Base-by-base conservation (phyloP, 2,888 invertebrate genomes). In the Elgonia sp. region DNA sequence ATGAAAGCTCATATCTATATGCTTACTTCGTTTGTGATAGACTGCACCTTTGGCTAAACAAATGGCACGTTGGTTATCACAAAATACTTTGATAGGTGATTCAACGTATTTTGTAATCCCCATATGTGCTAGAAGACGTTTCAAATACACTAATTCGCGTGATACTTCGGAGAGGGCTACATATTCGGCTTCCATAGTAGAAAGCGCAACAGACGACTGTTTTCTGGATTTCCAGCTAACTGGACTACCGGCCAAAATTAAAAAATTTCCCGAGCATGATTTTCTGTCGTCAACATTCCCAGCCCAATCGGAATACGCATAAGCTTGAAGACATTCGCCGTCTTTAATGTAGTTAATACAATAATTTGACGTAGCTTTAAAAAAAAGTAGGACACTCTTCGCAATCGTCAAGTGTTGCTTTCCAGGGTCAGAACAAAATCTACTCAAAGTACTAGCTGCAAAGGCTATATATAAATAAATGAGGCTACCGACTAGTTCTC, bases 401-500 rank as follows among this genome's bases (percentile, higher is more conserved):
- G 46, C 12, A 90, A 55, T 8, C 89, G 76, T 18, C 72, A 39
- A 72, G 18, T 91, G 90, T 0, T 53, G 12, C 50, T 39, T 77
- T 12, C 77, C 75, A 0, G 75, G 85, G 21, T 85, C 29, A 7
- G 67, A n/a, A 76, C 83, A 77, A 67, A 90, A 91, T 12, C 84
- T 50, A 62, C 89, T 90, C 21, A 90, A 67, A 16, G 53, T 72
- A 20, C 69, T 88, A 1, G 86, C 89, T 0, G 90, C 89, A 42
- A 88, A 88, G 1, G 89, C 84, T 39, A 90, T 88, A 53, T 91
- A 89, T 42, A 91, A 73, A 46, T 90, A 90, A 37, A 91, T 90
- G 18, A 91, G 53, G 0, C 87, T 82, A 0, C 91, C 90, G 0
- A 90, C 29, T 37, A 91, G 55, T 82, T 91, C 89, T 53, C 89